Base-by-base conservation (phyloP, 2,888 invertebrate species). In the Tipula unca region DNA sequence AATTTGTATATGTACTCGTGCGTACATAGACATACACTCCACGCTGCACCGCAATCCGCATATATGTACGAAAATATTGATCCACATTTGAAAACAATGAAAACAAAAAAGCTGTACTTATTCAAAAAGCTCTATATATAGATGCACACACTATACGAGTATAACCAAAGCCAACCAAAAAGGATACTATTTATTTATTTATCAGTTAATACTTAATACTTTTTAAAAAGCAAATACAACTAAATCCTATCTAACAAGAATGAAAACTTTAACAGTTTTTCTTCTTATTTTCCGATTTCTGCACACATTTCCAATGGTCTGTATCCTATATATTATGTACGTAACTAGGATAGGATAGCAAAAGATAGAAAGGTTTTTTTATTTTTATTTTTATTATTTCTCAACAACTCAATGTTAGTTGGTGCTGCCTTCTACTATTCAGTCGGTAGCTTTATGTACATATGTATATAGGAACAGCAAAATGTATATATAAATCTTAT, bases 241-340 rank as follows among this genome's bases (percentile, higher is more conserved):
- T 69, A 69, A 69, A 69, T 69, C 69, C 69, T 69, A 69, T 69
- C 69, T 20, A 69, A 69, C 69, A 69, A 69, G 69, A 69, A 69
- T 69, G 69, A 69, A 69, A 69, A 69, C 69, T 69, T 69, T 25
- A 69, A 69, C 69, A 69, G 69, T 69, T 69, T 69, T 69, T 25
- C 25, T 25, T 69, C 25, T 25, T 69, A 2, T 69, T n/a, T 17
- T 48, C 17, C 69, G 25, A 69, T 69, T 69, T 25, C 69, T 69
- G 25, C 14, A 69, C 69, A 20, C 69, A 69, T 69, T 69, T 69
- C 69, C 25, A 25, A 25, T 69, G 3, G 25, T 20, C 25, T 69
- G 69, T 25, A 69, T 69, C 69, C 69, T 69, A 69, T 69, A 69
- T 69, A 69, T 8, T 3, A 17, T 54, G 17, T 0, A 8, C 3